Evolutionary conservation across 2,113 vertebrate genomes (phyloP).

Genomic region (Accipiter virgatus): DNA sequence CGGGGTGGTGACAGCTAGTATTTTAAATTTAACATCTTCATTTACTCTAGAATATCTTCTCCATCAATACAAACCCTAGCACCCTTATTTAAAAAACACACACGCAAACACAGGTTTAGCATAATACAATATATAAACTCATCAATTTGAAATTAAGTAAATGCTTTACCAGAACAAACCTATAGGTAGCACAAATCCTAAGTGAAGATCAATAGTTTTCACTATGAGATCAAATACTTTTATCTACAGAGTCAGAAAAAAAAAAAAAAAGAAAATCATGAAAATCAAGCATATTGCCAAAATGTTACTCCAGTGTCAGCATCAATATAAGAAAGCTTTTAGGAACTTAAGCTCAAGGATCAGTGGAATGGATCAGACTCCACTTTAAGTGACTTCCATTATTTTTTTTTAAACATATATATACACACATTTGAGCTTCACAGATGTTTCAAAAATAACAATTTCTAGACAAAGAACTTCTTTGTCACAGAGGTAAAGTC

Average conservation of each 20-base stretch:
- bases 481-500: not conserved
- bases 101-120: not conserved
- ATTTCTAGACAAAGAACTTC: not conserved
- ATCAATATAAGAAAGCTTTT: not conserved
- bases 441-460: not conserved
- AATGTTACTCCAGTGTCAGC: not conserved
- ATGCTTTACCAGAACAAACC: not conserved
- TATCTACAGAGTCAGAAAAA: not conserved
- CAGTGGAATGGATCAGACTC: not conserved
- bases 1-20: not conserved
- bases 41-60: not conserved
- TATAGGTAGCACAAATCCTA: not conserved
- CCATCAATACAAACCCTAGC: not conserved
- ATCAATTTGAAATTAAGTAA: not conserved
- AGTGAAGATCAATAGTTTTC: not conserved
- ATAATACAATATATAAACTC: not conserved
- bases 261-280: not conserved
- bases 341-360: not conserved
- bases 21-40: not conserved
- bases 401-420: not conserved
- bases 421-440: not conserved
- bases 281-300: not conserved
- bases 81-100: not conserved
- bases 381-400: not conserved
- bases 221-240: not conserved